Conservation (phyloP, 2,797 vertebrate genomes). For the Karalla daura region DNA sequence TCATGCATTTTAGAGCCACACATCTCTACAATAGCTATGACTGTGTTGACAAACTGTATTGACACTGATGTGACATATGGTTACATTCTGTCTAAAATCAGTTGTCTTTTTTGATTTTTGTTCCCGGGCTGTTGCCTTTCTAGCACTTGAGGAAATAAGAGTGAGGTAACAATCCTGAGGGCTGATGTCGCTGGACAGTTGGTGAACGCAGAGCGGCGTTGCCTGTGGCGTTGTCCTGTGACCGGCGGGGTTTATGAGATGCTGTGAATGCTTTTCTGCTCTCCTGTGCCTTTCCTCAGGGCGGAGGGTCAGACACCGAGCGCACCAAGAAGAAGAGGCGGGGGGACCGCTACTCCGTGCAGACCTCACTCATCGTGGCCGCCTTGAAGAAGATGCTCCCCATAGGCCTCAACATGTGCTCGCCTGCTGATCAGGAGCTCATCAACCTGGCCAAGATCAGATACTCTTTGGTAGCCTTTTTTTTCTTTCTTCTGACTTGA, state of each 20-base stretch:
- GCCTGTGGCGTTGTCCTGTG: conserved; percentile 1
- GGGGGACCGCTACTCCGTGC: conserved; percentile 93
- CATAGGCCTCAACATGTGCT: conserved; percentile 97
- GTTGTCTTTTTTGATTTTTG: conserved; percentile 22
- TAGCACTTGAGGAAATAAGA: conserved; percentile 7
- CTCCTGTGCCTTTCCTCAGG: conserved; percentile 78
- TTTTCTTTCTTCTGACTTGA: conserved; percentile 30
- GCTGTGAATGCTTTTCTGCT: conserved; percentile 66
- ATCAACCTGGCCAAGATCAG: conserved; percentile 92
- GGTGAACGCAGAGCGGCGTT: conserved; percentile 40
- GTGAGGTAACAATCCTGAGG: conserved; percentile 11
- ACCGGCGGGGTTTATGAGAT: too few species aligned
- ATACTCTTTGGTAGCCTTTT: conserved; percentile 90
- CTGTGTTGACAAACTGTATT: neutral
- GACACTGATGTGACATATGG: conserved; percentile 15
- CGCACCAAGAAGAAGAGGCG: conserved; percentile 94
- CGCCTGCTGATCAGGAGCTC: conserved; percentile 94
- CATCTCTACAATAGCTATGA: too few species aligned
- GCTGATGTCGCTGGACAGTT: conserved; percentile 14
- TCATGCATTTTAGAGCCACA: conserved; percentile 1
- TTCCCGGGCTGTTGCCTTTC: conserved; percentile 10
- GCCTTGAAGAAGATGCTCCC: conserved; percentile 97
- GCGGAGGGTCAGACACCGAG: conserved; percentile 92
- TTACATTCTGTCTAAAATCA: neutral
- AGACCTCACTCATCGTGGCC: conserved; percentile 95